phyloP scores from a whole-genome alignment of 2,888 invertebrate genomes.

The Pachymerium ferrugineum region DNA sequence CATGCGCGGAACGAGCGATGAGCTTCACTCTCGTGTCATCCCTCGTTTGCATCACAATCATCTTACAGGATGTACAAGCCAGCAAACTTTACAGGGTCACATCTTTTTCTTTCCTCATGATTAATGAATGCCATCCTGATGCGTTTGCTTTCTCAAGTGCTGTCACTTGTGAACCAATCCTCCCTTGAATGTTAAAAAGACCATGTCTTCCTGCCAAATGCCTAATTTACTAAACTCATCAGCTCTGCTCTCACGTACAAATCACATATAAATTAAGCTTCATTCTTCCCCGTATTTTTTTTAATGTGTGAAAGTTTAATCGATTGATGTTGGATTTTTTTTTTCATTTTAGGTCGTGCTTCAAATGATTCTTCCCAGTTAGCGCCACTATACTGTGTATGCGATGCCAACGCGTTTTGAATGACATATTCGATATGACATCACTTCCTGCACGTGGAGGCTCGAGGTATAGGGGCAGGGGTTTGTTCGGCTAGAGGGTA shows the following conservation, averaged over 20 bases:
- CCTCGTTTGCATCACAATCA: constrained; percentile 15
- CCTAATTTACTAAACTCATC: neutral
- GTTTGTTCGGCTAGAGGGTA: constrained; percentile 7
- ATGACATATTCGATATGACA: constrained; percentile 23
- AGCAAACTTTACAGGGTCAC: constrained; percentile 19
- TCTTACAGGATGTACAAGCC: neutral
- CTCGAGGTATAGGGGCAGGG: constrained; percentile 3
- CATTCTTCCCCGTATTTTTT: too few species aligned
- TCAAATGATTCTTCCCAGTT: neutral
- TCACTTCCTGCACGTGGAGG: constrained; percentile 27
- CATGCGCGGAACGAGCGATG: neutral
- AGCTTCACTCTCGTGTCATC: neutral
- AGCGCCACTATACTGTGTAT: constrained; percentile 14
- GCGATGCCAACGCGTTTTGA: neutral
- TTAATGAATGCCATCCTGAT: constrained; percentile 20
- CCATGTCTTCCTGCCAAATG: neutral
- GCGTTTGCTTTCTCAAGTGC: constrained; percentile 23
- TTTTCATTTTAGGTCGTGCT: neutral
- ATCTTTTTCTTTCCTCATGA: neutral
- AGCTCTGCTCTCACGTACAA: too few species aligned
- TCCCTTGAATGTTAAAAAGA: neutral
- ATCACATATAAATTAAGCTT: too few species aligned
- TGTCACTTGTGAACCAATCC: constrained; percentile 9
- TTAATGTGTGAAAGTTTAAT: too few species aligned
- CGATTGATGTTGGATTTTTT: neutral